Conservation (phyloP, 1,140 invertebrate species). For the Halyomorpha halys region DNA sequence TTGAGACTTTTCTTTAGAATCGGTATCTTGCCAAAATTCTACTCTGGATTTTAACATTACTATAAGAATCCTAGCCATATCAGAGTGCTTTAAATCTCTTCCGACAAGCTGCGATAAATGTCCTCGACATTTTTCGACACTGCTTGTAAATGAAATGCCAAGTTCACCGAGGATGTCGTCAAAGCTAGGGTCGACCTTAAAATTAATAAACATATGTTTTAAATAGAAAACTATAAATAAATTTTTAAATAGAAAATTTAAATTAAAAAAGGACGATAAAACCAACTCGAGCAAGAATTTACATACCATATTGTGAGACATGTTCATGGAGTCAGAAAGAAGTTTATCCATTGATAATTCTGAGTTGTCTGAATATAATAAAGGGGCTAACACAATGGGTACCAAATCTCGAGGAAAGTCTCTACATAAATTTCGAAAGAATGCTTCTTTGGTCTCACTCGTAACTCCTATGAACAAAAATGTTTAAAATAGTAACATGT, state of each 20-base stretch:
- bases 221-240: not conserved
- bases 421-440: constrained; percentile 65
- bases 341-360: constrained; percentile 56
- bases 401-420: constrained; percentile 81
- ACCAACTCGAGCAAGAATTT: not conserved
- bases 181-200: constrained; percentile 53
- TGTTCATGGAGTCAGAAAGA: constrained; percentile 38
- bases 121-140: constrained; percentile 78
- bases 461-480: constrained; percentile 43
- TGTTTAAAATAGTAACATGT: not conserved
- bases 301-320: constrained; percentile 52
- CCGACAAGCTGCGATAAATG: constrained; percentile 64
- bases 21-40: constrained; percentile 27
- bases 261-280: not conserved
- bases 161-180: constrained; percentile 80
- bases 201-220: not conserved
- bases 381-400: constrained; percentile 75
- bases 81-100: constrained; percentile 62
- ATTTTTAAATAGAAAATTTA: not conserved
- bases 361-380: constrained; percentile 68
- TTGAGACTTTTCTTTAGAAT: constrained; percentile 27
- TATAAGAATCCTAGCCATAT: constrained; percentile 71
- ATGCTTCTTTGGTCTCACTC: constrained; percentile 62
- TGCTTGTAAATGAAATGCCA: constrained; percentile 76
- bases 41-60: constrained; percentile 56